Conservation (phyloP, 2,797 vertebrate species). For the Syngnathus rostellatus region DNA sequence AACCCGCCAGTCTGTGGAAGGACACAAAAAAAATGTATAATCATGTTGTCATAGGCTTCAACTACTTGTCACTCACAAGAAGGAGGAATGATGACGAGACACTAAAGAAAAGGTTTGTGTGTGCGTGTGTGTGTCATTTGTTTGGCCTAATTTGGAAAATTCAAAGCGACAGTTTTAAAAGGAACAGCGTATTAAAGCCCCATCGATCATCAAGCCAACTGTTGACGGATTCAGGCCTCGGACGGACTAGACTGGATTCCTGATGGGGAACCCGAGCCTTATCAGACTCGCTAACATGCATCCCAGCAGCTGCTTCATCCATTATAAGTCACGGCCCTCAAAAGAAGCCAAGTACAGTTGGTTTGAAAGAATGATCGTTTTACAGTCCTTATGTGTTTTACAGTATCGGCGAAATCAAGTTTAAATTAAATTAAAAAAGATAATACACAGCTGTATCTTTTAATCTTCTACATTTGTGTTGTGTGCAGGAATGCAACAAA, state of each 20-base stretch:
- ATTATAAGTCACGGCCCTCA: background rate
- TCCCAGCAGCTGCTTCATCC: background rate
- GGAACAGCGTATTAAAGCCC: slow-evolving; percentile 62
- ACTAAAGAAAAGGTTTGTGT: background rate
- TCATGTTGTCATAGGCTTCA: background rate
- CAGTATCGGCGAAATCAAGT: background rate
- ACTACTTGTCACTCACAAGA: background rate
- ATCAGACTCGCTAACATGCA: slow-evolving; percentile 29
- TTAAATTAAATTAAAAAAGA: too few species aligned
- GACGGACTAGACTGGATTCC: slow-evolving; percentile 23
- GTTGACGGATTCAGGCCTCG: slow-evolving; percentile 49
- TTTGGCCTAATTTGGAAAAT: slow-evolving; percentile 82
- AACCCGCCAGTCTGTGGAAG: slow-evolving; percentile 22
- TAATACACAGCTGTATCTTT: too few species aligned
- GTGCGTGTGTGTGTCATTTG: slow-evolving; percentile 22
- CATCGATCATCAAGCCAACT: slow-evolving; percentile 75
- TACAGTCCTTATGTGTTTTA: background rate
- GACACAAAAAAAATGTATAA: background rate
- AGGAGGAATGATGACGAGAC: background rate
- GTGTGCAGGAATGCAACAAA: too few species aligned
- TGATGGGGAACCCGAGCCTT: slow-evolving; percentile 64
- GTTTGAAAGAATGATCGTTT: background rate
- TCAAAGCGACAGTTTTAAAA: slow-evolving; percentile 71
- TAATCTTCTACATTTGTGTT: too few species aligned
- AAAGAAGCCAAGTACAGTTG: background rate